These are phyloP conservation scores for Acanthaster planci DNA, from an alignment of 35 echinoderm and acorn worm genomes.

Conservation along the genomic window DNA sequence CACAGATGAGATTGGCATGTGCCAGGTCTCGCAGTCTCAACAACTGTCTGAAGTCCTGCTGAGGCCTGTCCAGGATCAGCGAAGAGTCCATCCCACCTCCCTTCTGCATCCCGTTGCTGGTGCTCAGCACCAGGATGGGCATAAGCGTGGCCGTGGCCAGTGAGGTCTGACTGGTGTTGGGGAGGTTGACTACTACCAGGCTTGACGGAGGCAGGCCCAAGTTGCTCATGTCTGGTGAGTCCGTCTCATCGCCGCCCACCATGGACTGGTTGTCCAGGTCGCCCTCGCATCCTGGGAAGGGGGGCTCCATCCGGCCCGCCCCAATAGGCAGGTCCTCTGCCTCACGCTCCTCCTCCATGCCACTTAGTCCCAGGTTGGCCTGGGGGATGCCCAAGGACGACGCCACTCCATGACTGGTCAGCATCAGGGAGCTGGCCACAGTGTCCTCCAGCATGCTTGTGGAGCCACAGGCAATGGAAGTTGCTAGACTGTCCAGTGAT, in stretches of 20 bases:
- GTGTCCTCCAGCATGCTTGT: not conserved
- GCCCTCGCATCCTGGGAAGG: not conserved
- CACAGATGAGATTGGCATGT: slow-evolving; percentile 92
- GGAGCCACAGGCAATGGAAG: not conserved
- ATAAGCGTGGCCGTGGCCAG: slow-evolving; percentile 39
- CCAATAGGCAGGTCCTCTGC: not conserved
- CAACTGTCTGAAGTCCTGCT: slow-evolving; percentile 40
- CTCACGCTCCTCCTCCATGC: not conserved
- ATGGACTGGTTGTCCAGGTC: not conserved
- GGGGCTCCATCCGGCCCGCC: not conserved
- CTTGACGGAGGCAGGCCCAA: slow-evolving; percentile 32
- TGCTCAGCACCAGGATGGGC: slow-evolving; percentile 63
- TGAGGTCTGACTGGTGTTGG: slow-evolving; percentile 30
- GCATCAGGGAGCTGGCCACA: not conserved
- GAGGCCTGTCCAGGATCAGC: slow-evolving; percentile 13
- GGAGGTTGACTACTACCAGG: slow-evolving; percentile 45
- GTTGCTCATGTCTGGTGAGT: slow-evolving; percentile 36
- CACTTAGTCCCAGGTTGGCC: not conserved
- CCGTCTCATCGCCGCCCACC: slow-evolving; percentile 29
- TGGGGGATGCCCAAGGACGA: not conserved
- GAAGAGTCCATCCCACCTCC: slow-evolving; percentile 42
- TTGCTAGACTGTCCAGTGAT: not conserved
- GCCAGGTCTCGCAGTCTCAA: slow-evolving; percentile 78
- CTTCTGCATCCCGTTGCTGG: slow-evolving; percentile 61
- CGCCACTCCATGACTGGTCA: not conserved